These are phyloP conservation scores for Bombus ignitus DNA, from an alignment of 1,140 invertebrate species.

Conservation along the genomic window DNA sequence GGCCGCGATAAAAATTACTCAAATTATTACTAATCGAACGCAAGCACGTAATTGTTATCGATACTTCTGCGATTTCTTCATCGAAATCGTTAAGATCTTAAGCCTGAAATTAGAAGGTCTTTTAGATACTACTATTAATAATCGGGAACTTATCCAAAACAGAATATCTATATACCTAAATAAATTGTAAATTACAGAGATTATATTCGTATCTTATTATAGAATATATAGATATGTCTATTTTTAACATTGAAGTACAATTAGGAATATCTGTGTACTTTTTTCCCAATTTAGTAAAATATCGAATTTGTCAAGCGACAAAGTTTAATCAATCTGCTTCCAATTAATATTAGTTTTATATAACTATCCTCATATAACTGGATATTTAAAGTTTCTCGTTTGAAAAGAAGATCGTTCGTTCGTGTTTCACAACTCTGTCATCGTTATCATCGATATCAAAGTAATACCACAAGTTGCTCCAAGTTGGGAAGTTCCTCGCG, in stretches of 20 bases:
- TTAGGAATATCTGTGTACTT: no score
- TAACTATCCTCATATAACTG: no score
- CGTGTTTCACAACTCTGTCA: neutral
- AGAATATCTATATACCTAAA: no score
- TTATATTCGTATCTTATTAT: no score
- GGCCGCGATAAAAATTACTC: conserved; percentile 20
- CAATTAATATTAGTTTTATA: neutral
- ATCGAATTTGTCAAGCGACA: neutral
- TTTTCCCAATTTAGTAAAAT: neutral
- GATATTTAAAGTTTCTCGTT: no score
- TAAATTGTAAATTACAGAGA: neutral
- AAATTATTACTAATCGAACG: neutral
- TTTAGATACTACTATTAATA: neutral
- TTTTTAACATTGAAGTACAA: no score
- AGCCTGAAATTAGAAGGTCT: neutral
- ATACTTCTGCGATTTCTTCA: neutral
- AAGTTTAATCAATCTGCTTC: neutral
- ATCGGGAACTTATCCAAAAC: neutral
- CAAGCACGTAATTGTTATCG: conserved; percentile 12
- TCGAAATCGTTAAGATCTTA: neutral
- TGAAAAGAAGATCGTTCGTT: neutral
- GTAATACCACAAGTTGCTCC: neutral
- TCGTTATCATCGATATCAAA: conserved; percentile 3
- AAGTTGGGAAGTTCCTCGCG: neutral
- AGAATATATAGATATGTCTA: no score